These are phyloP conservation scores for Elachura formosa DNA, from an alignment of 2,113 vertebrate species.

Conservation along the genomic window DNA sequence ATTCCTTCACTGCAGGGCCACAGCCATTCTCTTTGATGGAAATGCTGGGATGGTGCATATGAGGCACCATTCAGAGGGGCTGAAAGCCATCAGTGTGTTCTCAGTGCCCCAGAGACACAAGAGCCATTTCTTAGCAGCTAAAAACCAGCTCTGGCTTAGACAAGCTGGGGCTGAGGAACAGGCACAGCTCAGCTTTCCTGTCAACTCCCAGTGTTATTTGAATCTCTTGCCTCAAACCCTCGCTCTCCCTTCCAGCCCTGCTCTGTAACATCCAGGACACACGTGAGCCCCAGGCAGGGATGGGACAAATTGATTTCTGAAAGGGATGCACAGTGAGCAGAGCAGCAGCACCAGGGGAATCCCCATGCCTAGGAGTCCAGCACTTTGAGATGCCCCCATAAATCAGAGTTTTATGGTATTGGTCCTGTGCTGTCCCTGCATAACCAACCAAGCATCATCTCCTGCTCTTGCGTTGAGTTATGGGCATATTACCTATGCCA, in stretches of 20 bases:
- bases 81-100: background rate
- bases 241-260: rapidly evolving
- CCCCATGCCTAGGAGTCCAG: rapidly evolving
- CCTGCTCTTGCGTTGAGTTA: rapidly evolving
- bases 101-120: background rate
- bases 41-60: rapidly evolving
- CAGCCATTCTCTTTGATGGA: background rate
- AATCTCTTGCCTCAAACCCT: background rate
- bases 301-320: rapidly evolving
- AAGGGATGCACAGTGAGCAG: background rate
- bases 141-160: background rate
- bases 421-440: background rate
- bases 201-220: rapidly evolving
- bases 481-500: rapidly evolving
- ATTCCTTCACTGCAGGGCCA: background rate
- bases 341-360: background rate
- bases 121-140: background rate
- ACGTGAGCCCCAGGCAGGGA: rapidly evolving
- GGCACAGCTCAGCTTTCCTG: background rate
- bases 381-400: background rate
- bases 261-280: rapidly evolving
- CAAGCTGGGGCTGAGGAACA: background rate
- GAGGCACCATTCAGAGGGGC: background rate
- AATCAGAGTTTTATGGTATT: background rate
- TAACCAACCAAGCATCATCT: background rate